Evolutionary conservation across 2,888 invertebrate genomes (phyloP).

Genomic region (Torymus auratus): DNA sequence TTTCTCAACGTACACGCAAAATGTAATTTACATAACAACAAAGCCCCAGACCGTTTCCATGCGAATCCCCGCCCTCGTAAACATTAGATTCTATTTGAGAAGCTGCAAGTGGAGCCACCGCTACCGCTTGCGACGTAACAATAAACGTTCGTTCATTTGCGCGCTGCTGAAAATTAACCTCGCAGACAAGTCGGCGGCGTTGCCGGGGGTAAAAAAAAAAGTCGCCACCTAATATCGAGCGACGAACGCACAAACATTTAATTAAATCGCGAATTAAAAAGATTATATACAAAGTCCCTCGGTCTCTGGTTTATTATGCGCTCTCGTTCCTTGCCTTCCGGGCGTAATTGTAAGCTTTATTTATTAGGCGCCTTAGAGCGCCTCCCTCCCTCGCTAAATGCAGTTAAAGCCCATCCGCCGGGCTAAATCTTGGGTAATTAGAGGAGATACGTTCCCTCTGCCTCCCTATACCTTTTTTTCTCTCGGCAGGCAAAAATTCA

Average conservation of each 20-base stretch:
- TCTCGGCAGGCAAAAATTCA: not conserved
- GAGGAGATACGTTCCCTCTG: conserved; percentile 3
- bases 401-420: not conserved
- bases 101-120: not conserved
- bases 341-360: conserved; percentile 35
- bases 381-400: not conserved
- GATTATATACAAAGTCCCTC: not conserved
- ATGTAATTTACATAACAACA: no score
- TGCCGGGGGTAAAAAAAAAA: not conserved
- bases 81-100: no score
- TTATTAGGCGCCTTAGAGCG: conserved; percentile 24
- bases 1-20: no score
- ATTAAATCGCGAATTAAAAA: conserved; percentile 17
- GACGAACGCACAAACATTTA: not conserved
- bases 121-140: not conserved
- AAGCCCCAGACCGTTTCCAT: no score
- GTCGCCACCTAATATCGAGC: not conserved
- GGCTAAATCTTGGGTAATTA: conserved; percentile 40
- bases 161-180: not conserved
- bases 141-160: no score
- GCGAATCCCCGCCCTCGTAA: no score
- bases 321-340: not conserved
- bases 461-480: not conserved
- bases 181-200: not conserved
- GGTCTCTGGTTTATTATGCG: not conserved